Evolutionary conservation across 2,888 invertebrate species (phyloP), one percentile per base, ranked within the genome.

Genomic region (Perizoma affinitatum): DNA sequence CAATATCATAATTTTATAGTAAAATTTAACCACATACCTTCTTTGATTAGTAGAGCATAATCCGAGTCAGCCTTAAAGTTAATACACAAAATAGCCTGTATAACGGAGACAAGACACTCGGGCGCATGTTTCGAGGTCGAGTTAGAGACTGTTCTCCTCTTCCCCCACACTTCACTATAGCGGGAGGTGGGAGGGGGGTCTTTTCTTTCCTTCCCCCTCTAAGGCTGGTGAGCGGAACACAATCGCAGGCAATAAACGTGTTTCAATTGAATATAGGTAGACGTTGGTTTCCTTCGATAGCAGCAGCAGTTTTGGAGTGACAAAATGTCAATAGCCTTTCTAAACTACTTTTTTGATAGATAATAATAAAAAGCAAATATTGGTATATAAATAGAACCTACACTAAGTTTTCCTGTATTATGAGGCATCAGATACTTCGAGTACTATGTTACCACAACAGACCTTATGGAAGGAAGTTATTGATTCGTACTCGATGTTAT

Each of bases 31-130:
- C 38, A 49, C 52, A 41, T 65, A 68, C 65, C 60, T 69, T 56
- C 36, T 60, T 61, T 63, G 47, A 58, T 22, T 57, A 35, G 33
- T 48, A 43, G 53, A 58, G 33, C 65, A 66, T 66, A 60, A 54
- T 66, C 63, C 63, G 51, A 62, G 41, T 58, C 55, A 59, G 41
- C 33, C 34, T 49, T 53, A 8, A 56, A 46, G 22, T 49, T 40
- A 51, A 59, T 22, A 59, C 55, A 57, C 58, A 47, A 58, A 58
- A 57, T 53, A 61, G 33, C 61, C 41, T 70, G 61, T 74, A 63
- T 65, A 67, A 59, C 43, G 56, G 65, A 60, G 48, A 45, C 58
- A 62, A 60, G 48, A 45, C 58, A 60, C 66, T 65, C 65, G 54
- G 63, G 63, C 67, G 66, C 67, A 65, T 66, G 36, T 51, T 45